Base-by-base conservation (phyloP, 2,797 vertebrate genomes). In the Scarus forsteni region DNA sequence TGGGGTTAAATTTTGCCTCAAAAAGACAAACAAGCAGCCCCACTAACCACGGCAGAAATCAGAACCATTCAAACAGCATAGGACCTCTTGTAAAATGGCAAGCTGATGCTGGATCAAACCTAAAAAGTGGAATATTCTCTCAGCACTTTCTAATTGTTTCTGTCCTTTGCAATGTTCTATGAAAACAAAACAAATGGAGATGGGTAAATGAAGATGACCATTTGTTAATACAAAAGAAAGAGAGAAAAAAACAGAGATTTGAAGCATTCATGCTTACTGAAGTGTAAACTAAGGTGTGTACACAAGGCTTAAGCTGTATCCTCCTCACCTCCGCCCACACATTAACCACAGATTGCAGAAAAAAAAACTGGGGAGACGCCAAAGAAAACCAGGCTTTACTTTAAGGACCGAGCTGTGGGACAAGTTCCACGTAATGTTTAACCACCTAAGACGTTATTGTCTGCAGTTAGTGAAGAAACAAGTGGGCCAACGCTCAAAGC, bases 371-470 rank as follows among this genome's bases (percentile, higher is more conserved):
- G 55, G 58, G 42, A 60, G 72, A 83, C 3, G 38, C 58, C 43
- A 69, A 76, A 77, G 61, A 66, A 81, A 79, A 67, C 54, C 64
- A 60, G 42, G 34, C 60, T 56, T 69, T 13, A 72, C 65, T 79
- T 78, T 64, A 71, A 35, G 69, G 50, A 15, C 45, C 6, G 5
- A 14, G 65, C 69, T 71, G n/a, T 5, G 45, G 78, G 36, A 62
- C 54, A 63, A 42, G 60, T 68, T 68, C 62, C 6, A 57, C 66
- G 65, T 79, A 84, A 89, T 84, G 60, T 85, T 89, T 87, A 81
- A 83, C 85, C 36, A 19, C 27, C 44, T 59, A 34, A 34, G 60
- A 55, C 8, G 38, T 57, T 74, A 75, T 77, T 61, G 69, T 67
- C 50, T 50, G 56, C 42, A 46, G 60, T 70, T 61, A 42, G 50